Percentiles rank a stretch among this genome's conserved stretches.
Conservation (phyloP, 2,888 invertebrate species). For the Terebella lapidaria region DNA sequence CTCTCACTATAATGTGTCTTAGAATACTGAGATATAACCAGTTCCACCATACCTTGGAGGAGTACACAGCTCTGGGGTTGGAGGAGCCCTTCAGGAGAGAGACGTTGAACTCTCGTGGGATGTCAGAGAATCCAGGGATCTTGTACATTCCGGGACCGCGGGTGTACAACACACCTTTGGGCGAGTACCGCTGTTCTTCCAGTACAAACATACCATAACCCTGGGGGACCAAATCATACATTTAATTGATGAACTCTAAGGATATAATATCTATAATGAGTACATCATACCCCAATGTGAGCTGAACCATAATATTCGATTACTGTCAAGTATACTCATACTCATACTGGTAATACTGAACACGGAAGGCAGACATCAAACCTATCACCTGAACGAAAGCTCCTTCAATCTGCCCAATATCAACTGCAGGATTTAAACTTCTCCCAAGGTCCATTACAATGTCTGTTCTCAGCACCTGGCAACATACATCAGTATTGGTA, state of each 20-base stretch:
- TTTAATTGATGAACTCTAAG: background rate
- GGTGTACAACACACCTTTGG: slow-evolving; percentile 74
- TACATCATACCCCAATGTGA: too few species aligned
- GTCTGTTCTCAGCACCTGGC: slow-evolving; percentile 32
- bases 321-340: too few species aligned
- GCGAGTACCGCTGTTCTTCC: slow-evolving; percentile 83
- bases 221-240: slow-evolving; percentile 33
- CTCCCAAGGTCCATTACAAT: slow-evolving; percentile 42
- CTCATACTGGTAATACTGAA: too few species aligned
- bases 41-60: slow-evolving; percentile 73
- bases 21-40: too few species aligned
- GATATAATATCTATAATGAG: too few species aligned
- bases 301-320: too few species aligned
- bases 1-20: too few species aligned
- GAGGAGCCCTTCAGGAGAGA: slow-evolving; percentile 83
- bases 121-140: slow-evolving; percentile 86
- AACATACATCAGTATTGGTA: background rate
- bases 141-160: slow-evolving; percentile 92
- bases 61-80: slow-evolving; percentile 86
- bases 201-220: slow-evolving; percentile 88
- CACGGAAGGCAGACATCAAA: too few species aligned
- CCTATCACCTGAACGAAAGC: slow-evolving; percentile 33
- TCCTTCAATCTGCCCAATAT: slow-evolving; percentile 42
- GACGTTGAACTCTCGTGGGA: slow-evolving; percentile 88
- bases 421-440: slow-evolving; percentile 39